A percentile compares a stretch with the other conserved stretches of the same genome.
These are phyloP conservation scores for Torymus tubicola DNA, from an alignment of 2,888 invertebrate genomes.

Conservation along the genomic window DNA sequence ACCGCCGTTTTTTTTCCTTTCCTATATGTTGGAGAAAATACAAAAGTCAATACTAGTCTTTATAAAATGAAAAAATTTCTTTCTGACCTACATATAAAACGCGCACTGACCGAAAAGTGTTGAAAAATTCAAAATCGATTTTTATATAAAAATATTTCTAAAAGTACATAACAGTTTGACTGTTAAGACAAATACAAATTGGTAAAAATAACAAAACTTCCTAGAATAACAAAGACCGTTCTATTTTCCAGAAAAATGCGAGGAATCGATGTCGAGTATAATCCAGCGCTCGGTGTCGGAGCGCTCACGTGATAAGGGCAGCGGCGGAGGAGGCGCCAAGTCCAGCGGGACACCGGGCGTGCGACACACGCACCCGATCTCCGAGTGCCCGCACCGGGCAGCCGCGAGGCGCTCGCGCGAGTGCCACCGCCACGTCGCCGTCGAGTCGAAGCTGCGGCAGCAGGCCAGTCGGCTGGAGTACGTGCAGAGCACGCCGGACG, in stretches of 20 bases:
- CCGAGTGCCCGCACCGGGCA: constrained; percentile 70
- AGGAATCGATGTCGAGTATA: constrained; percentile 69
- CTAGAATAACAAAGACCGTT: no score
- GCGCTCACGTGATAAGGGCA: constrained; percentile 73
- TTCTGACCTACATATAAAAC: no score
- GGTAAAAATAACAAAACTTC: no score
- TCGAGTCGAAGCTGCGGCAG: constrained; percentile 70
- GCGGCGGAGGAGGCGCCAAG: constrained; percentile 40
- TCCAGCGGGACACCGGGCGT: constrained; percentile 51
- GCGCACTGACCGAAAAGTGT: no score
- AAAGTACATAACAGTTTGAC: no score
- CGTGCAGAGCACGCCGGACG: constrained; percentile 82
- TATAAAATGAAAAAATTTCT: no score
- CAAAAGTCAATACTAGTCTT: no score
- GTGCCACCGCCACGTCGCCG: constrained; percentile 63
- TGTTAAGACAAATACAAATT: no score
- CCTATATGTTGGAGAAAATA: no score
- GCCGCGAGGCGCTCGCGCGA: constrained; percentile 65
- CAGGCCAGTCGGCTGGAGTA: constrained; percentile 75
- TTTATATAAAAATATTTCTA: no score
- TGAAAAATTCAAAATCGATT: no score
- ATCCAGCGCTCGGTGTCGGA: constrained; percentile 78
- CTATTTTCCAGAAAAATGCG: constrained; percentile 69
- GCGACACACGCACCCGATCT: constrained; percentile 60
- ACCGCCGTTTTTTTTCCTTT: no score